Conservation (phyloP, 1,140 invertebrate species). For the Liolophura sinensis region DNA sequence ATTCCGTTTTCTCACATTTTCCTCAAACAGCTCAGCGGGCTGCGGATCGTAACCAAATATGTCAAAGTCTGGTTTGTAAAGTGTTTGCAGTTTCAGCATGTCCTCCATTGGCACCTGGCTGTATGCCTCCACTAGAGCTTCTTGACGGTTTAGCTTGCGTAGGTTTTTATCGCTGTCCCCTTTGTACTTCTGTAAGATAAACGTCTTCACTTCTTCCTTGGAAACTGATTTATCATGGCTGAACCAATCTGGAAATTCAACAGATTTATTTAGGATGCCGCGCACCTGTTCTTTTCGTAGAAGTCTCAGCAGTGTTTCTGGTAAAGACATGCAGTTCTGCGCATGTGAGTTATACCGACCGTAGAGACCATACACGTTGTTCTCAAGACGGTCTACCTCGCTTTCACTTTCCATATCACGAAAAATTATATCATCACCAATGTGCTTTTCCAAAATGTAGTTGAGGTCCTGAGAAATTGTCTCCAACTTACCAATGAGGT, state of each 20-base stretch:
- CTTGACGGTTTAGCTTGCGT: background rate
- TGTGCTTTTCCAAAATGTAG: conserved; percentile 33
- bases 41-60: conserved; percentile 16
- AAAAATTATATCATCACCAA: conserved; percentile 22
- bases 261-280: conserved; percentile 14
- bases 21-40: no score
- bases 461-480: conserved; percentile 40
- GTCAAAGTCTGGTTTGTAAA: conserved; percentile 14
- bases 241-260: conserved; percentile 8
- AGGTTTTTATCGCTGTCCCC: background rate
- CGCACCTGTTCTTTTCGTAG: conserved; percentile 15
- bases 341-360: background rate
- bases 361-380: conserved; percentile 2
- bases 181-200: background rate
- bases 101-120: conserved; percentile 6
- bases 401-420: conserved; percentile 22
- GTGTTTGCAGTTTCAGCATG: conserved; percentile 1
- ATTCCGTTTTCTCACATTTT: no score
- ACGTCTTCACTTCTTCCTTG: no score
- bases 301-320: conserved; percentile 8
- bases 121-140: no score
- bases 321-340: conserved; percentile 10
- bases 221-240: no score
- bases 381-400: conserved; percentile 9
- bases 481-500: conserved; percentile 47